phyloP scores from a whole-genome alignment of 2,113 vertebrate genomes.

The Lophotis ruficrista region DNA sequence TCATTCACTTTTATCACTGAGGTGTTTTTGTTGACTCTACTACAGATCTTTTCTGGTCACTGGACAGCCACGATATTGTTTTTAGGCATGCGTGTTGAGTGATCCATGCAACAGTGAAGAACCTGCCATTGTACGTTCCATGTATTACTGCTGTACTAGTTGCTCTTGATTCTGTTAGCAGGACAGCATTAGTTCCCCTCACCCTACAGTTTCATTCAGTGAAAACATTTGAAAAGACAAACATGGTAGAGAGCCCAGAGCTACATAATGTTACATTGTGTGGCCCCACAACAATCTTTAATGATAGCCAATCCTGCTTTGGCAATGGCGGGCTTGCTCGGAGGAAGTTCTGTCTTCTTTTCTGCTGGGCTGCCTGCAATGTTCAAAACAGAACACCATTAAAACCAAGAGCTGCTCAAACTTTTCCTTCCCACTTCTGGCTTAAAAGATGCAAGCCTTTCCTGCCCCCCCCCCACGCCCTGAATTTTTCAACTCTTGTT shows the following conservation, averaged over 20 bases:
- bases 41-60: constrained; percentile 67
- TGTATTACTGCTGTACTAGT: constrained; percentile 23
- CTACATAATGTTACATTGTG: constrained; percentile 95
- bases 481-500: neutral
- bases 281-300: constrained; percentile 95
- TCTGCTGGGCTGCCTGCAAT: constrained; percentile 83
- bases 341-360: constrained; percentile 88
- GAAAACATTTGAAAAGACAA: neutral
- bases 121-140: constrained; percentile 69
- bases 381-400: constrained; percentile 13
- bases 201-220: neutral
- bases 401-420: neutral
- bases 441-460: neutral
- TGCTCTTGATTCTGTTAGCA: constrained; percentile 37
- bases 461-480: rapidly evolving
- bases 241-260: neutral
- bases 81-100: constrained; percentile 80
- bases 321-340: constrained; percentile 90
- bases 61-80: constrained; percentile 68
- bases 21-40: constrained; percentile 18
- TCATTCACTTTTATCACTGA: neutral
- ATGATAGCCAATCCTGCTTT: constrained; percentile 92
- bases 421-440: neutral
- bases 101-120: constrained; percentile 81
- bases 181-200: constrained; percentile 59